phyloP scores from a whole-genome alignment of 2,113 vertebrate species.

The Cottus gobio region DNA sequence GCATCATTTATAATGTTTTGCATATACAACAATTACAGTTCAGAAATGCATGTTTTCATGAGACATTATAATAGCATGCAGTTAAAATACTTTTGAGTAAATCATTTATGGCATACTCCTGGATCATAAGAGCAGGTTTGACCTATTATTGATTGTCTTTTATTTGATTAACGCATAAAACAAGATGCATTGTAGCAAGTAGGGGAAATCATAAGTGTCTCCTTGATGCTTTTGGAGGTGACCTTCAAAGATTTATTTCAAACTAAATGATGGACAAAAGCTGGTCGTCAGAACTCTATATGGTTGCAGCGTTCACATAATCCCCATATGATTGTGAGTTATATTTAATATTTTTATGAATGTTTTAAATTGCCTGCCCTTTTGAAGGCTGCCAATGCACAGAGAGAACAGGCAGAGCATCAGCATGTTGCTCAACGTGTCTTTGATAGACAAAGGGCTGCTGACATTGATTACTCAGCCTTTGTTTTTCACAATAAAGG shows the following conservation, averaged over 20 bases:
- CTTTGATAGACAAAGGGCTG: slow-evolving; percentile 4
- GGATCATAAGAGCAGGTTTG: slow-evolving; percentile 9
- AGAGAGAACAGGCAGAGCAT: not conserved
- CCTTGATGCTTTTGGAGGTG: slow-evolving; percentile 26
- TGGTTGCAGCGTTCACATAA: not conserved
- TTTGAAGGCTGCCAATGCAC: not conserved
- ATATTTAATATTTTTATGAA: not conserved
- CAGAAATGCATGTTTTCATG: slow-evolving; percentile 7
- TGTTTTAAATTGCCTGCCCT: not conserved
- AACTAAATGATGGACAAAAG: not conserved
- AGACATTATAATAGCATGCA: not conserved
- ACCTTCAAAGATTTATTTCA: slow-evolving; percentile 32
- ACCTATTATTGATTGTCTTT: slow-evolving; percentile 50
- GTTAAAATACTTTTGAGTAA: slow-evolving; percentile 11
- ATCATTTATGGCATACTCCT: slow-evolving; percentile 46
- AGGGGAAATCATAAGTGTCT: slow-evolving; percentile 14
- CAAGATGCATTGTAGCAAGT: slow-evolving; percentile 7
- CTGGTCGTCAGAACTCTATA: not conserved
- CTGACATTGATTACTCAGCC: slow-evolving; percentile 1
- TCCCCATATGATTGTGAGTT: not conserved
- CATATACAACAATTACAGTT: slow-evolving; percentile 8
- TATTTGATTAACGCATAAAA: slow-evolving; percentile 10
- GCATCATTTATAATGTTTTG: slow-evolving; percentile 14
- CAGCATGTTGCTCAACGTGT: slow-evolving; percentile 1
- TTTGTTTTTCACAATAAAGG: not conserved